Evolutionary conservation across 2,113 vertebrate species (phyloP), one percentile per base, ranked within the genome.

Genomic region (Ictidomys tridecemlineatus): DNA sequence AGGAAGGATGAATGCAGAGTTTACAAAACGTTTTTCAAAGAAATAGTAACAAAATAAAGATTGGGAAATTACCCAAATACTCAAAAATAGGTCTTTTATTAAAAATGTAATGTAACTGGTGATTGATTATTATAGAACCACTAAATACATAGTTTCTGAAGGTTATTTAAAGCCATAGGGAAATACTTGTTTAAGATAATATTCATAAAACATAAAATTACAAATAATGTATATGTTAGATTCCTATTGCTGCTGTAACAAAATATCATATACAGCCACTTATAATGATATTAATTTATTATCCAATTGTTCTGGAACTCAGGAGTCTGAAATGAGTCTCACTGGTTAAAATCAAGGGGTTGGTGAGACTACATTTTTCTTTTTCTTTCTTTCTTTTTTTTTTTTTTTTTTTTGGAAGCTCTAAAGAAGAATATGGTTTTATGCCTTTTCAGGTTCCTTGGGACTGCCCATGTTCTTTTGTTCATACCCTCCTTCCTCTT

Each of bases 21-120:
- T 91, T 91, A 67, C 82, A n/a, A 67, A 88, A 69, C 48, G 2
- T 26, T 70, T 85, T 92, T 58, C 17, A 85, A 89, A 89, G 37
- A 45, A 74, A 65, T 65, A 51, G 30, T 89, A 85, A 79, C 37
- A 37, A 85, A 89, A 48, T 14, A 79, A 72, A 94, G 28, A 53
- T 48, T 30, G 14, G 4, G 4, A 80, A 72, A 88, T 87, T 48
- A 79, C 65, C 6, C 79, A 72, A 48, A 1, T 45, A 67, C 34
- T 93, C 14, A 32, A 87, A 5, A 42, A 72, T 73, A 30, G 10
- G 4, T 16, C n/a, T 72, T 85, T 78, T 51, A 67, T 65, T 67
- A 42, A 42, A 78, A 53, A 56, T 16, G 18, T 70, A 4, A 61
- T 67, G 22, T 22, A 39, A 13, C 69, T 9, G n/a, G 9, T 53